Base-by-base conservation (phyloP, 1,140 invertebrate species). In the Ptiloglossa arizonensis region DNA sequence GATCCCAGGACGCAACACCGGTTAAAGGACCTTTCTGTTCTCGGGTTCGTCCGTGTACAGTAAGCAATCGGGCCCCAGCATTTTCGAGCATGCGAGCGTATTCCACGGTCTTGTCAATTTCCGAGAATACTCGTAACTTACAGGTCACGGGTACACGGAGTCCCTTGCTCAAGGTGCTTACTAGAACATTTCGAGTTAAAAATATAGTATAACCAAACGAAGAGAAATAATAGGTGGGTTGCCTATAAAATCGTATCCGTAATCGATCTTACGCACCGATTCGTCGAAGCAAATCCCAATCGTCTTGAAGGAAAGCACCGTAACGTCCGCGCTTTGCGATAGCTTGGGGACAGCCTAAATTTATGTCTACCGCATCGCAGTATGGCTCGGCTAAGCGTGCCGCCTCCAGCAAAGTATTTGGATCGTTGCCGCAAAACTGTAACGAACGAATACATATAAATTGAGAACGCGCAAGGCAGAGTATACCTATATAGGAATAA, bases 331-430 rank as follows among this genome's bases (percentile, higher is more conserved):
- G 93, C 90, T 97, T 98, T 2, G 98, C 98, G 79, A 99, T 99
- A 5, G 96, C 96, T 93, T 99, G 98, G 0, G 98, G 98, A 93
- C 98, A 99, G 0, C 98, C 99, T 68, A 99, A 94, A 93, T 99
- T 99, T n/a, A 99, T 94, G 92, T 99, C 99, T 67, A 99, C 95
- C 17, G 97, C 98, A 93, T 99, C 98, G 93, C 98, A 99, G 85
- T 96, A 93, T 60, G 95, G 94, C 91, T 98, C 96, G 17, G 97
- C 98, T 22, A 98, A 91, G 81, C 96, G 93, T 5, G 97, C 97
- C 41, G 99, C 99, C 91, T 97, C 95, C 67, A 98, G 90, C 87
- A 99, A 94, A 24, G 95, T 95, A 59, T 97, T 94, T 8, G 98
- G 95, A 93, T 99, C 97, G 93, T 99, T 99, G 1, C 98, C 98